Base-by-base conservation (phyloP, 2,113 vertebrate species). In the Gnathonemus echidnorhynchus region DNA sequence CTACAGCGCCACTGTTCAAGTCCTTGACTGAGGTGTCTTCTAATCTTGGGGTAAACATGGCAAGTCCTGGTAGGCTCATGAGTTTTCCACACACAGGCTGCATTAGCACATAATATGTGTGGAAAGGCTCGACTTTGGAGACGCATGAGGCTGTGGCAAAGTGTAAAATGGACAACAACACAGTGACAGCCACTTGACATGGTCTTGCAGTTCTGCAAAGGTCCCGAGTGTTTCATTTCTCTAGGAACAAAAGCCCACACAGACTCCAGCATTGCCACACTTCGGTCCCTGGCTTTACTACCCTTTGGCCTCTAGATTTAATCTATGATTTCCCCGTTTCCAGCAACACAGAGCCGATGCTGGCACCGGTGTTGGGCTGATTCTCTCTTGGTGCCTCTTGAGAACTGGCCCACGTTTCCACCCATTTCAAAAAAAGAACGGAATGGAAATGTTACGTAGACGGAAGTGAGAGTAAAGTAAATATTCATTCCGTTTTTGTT, bases 31-130 rank as follows among this genome's bases (percentile, higher is more conserved):
- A 56, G 31, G 86, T 8, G 19, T 10, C 56, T 66, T 45, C 87
- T 88, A 88, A 88, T 88, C 53, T 62, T 45, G 31, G 21, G 4
- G 56, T 45, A 66, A 88, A 88, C 56, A 45, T 50, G 88, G 86
- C 31, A 3, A 7, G 5, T 39, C 15, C 17, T 42, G 48, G 1
- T 11, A 15, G 46, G n/a, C n/a, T 17, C 13, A 15, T 15, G 35
- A 50, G 45, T 87, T 42, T 52, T 48, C 70, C 31, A 24, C 13
- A 58, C 19, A 19, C 42, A 58, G 74, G 52, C 19, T 39, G 10
- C 50, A 89, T 89, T 87, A 15, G 53, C 83, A 89, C 39, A 58
- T 66, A 50, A 48, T 87, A 66, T 27, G 24, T 27, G 45, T 58
- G 45, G n/a, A 48, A 83, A 50, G 45, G 31, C 74, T n/a, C 1